Base-by-base conservation (phyloP, 2,797 vertebrate species). In the Vespertilio murinus region DNA sequence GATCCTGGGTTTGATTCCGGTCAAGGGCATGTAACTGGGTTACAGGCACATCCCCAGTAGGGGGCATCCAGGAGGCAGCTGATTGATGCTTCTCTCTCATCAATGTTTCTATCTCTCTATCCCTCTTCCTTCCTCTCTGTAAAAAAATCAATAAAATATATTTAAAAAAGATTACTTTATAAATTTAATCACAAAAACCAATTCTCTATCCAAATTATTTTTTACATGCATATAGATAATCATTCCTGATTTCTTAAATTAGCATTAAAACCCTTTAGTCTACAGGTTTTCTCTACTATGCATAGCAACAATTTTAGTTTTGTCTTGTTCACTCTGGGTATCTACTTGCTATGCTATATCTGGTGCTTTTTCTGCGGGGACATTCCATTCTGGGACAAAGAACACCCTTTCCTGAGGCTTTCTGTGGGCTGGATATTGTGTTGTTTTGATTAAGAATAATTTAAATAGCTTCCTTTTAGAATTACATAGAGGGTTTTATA, bases 401-500 rank as follows among this genome's bases (percentile, higher is more conserved):
- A 85, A 2, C 4, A 70, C 11, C 42, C 64, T 83, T 74, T 85
- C 35, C 64, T 79, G 64, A 88, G 61, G 54, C 23, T 67, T 67
- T 88, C 33, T 65, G 12, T 30, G 93, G 23, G 12, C 28, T 80
- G 20, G 33, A 33, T 40, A 30, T 25, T 33, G 3, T 54, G n/a
- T 83, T 73, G n/a, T 80, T 88, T 75, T 56, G 11, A 90, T 49
- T 93, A 94, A 94, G 30, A 91, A 80, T 77, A 91, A 93, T 77
- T 89, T 89, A 87, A 93, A 81, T 90, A 65, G 52, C 35, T 88
- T 75, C 30, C 38, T 90, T 80, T 93, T 69, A 90, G 71, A 92
- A 42, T 88, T 83, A 82, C 38, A 87, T 38, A 81, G 75, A 88
- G 28, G 8, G 45, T 92, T 93, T 79, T 83, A 83, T 70, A 56